Conservation (phyloP, 2,888 invertebrate genomes). For the Eupithecia vulgata region DNA sequence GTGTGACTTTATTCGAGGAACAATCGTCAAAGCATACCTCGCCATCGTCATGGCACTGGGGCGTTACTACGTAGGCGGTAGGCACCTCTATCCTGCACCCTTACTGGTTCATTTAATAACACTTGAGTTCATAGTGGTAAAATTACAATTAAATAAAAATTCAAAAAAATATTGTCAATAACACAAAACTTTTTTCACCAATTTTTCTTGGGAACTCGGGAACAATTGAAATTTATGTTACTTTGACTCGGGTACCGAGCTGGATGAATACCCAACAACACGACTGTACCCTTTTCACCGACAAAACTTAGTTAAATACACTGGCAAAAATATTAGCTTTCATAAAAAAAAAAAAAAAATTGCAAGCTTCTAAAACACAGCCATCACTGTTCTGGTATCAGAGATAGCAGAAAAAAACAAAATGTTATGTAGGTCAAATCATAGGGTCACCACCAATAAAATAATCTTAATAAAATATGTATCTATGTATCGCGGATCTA, state of each 20-base stretch:
- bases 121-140: too few species aligned
- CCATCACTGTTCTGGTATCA: not conserved
- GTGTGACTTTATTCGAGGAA: conserved; percentile 13
- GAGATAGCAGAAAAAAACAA: not conserved
- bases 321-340: not conserved
- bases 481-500: not conserved
- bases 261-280: not conserved
- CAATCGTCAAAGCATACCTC: not conserved
- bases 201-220: too few species aligned
- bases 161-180: too few species aligned
- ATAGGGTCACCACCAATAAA: not conserved
- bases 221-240: too few species aligned
- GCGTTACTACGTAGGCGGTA: not conserved
- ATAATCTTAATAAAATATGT: not conserved
- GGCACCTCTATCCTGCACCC: not conserved
- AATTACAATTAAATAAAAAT: too few species aligned
- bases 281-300: not conserved
- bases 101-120: not conserved
- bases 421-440: not conserved
- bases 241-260: too few species aligned
- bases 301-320: not conserved
- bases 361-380: not conserved
- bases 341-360: not conserved
- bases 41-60: not conserved
- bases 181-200: too few species aligned